Evolutionary conservation across 2,888 invertebrate genomes (phyloP), one percentile per base, ranked within the genome.

Genomic region (Maniola hyperantus): DNA sequence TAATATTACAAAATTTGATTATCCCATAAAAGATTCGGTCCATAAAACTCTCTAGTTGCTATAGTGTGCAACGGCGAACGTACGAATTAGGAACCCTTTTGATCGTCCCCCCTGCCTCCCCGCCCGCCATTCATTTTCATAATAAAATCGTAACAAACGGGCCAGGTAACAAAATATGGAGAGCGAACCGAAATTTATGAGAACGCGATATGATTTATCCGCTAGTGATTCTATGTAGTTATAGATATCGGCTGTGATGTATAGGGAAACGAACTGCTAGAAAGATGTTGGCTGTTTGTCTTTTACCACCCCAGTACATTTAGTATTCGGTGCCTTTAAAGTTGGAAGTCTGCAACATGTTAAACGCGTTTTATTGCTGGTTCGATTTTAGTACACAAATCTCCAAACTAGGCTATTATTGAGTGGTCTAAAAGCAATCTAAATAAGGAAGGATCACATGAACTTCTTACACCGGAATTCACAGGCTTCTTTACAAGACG

Each of bases 1-100:
- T 91, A 91, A 91, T 90, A 90, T 86, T 87, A 88, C 89, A 91
- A 90, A 91, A 91, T 92, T 92, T 91, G 90, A 92, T 92, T 92
- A 91, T 91, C 89, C 88, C 85, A 89, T 92, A 91, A 92, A 92
- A 91, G 90, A 90, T 86, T 89, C 89, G 85, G 82, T 82, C 87
- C 88, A 91, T 91, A 92, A 92, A 91, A 91, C 87, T 87, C 83
- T 83, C 86, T 91, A 91, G 89, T 91, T 85, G 83, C 81, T 83
- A 80, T 89, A 91, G 89, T 90, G 77, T 75, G 89, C 85, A 83
- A 83, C 86, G 85, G 84, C 87, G 84, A 89, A 87, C 84, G 85
- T 89, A 86, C 90, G 89, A 90, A 92, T 92, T 92, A 91, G 91
- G 86, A 89, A 90, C 90, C 91, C 91, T 87, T 91, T 91, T 88